phyloP scores from a whole-genome alignment of 1,140 invertebrate species.

The Physella acuta region DNA sequence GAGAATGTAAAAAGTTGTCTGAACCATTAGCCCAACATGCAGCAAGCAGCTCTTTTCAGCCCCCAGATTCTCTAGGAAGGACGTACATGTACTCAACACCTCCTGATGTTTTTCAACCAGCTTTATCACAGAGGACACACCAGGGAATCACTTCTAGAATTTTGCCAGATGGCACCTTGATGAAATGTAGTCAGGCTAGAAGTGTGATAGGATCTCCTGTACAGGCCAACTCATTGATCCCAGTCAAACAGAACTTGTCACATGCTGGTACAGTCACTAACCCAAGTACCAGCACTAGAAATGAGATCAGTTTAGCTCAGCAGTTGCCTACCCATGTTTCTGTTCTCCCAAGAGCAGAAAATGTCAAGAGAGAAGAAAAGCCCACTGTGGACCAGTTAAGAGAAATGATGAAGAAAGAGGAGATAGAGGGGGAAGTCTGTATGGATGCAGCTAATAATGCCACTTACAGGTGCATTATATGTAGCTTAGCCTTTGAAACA shows the following conservation, averaged over 20 bases:
- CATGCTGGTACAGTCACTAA: background rate
- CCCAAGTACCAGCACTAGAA: background rate
- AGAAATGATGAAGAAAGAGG: slow-evolving; percentile 21
- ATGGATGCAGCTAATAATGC: slow-evolving; percentile 28
- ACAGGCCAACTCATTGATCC: background rate
- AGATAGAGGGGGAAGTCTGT: slow-evolving; percentile 17
- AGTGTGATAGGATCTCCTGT: background rate
- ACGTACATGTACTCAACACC: too few relatives aligned
- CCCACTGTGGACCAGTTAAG: slow-evolving; percentile 14
- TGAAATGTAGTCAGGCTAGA: too few relatives aligned
- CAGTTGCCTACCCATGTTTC: background rate
- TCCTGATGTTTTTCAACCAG: background rate
- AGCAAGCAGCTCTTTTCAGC: background rate
- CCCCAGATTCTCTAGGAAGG: background rate
- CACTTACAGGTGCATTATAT: slow-evolving; percentile 34
- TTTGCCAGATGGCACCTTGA: too few relatives aligned
- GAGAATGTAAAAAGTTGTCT: slow-evolving; percentile 4
- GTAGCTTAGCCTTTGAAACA: slow-evolving; percentile 27
- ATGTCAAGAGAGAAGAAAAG: background rate
- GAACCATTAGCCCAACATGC: background rate
- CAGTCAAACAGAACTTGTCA: background rate
- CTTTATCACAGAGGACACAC: too few relatives aligned
- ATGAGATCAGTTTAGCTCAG: background rate
- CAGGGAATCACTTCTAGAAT: too few relatives aligned
- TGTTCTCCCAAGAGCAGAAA: background rate